A percentile compares a stretch with the other conserved stretches of the same genome.
Evolutionary conservation across 2,113 vertebrate genomes (phyloP).

Genomic region (Cyprinodon tularosa): DNA sequence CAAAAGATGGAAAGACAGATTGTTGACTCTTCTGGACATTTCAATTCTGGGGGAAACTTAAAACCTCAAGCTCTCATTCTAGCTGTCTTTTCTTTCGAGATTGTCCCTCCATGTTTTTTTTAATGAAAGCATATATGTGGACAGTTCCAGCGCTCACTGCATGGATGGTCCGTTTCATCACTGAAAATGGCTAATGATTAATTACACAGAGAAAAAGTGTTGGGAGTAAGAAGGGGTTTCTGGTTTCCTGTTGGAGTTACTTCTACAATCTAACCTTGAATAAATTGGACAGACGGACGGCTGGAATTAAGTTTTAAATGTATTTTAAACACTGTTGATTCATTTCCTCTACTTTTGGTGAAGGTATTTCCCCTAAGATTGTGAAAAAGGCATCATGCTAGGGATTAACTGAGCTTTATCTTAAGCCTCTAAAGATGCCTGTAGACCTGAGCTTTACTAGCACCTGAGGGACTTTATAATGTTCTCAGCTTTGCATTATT

Average conservation of each 20-base stretch:
- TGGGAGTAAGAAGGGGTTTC: neutral
- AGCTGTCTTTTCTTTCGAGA: neutral
- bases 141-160: neutral
- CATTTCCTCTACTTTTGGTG: conserved; percentile 28
- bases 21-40: neutral
- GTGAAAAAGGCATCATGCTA: conserved; percentile 37
- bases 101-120: neutral
- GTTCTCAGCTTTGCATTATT: conserved; percentile 52
- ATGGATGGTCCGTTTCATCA: neutral
- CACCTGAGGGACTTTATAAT: conserved; percentile 61
- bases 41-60: neutral
- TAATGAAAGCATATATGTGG: neutral
- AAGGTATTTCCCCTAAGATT: conserved; percentile 23
- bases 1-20: neutral
- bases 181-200: neutral
- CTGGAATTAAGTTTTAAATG: conserved; percentile 19
- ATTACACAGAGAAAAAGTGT: neutral
- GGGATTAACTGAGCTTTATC: conserved; percentile 56
- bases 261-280: neutral
- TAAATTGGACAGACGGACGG: neutral
- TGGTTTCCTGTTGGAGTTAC: neutral
- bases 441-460: conserved; percentile 33
- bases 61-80: neutral
- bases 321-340: conserved; percentile 10
- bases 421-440: conserved; percentile 63